phyloP scores from a whole-genome alignment of 2,888 invertebrate species.

The Mythimna loreyi region DNA sequence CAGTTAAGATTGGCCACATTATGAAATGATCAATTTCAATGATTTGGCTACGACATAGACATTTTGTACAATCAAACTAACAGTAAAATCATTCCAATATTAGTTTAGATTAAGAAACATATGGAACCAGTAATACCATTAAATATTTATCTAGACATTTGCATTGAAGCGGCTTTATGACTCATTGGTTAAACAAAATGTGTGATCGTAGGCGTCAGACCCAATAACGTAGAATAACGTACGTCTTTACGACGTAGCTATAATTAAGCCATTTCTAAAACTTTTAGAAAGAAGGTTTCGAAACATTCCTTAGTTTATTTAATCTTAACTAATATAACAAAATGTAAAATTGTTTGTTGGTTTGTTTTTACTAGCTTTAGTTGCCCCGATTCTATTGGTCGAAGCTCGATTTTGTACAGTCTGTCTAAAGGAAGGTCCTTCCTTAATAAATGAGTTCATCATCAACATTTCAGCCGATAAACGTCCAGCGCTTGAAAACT shows the following conservation, averaged over 20 bases:
- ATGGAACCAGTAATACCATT: constrained; percentile 12
- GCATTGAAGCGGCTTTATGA: constrained; percentile 34
- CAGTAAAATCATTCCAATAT: not conserved
- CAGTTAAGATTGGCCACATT: no score
- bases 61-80: not conserved
- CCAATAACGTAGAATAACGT: constrained; percentile 61
- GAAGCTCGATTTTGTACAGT: no score
- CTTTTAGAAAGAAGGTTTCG: constrained; percentile 28
- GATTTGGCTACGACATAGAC: no score
- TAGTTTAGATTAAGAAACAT: not conserved
- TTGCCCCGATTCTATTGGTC: no score
- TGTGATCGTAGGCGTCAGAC: constrained; percentile 59
- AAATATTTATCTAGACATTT: constrained; percentile 49
- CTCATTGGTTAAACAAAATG: constrained; percentile 50
- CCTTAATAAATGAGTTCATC: no score
- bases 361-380: no score
- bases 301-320: constrained; percentile 42
- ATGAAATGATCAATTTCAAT: no score
- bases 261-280: constrained; percentile 61
- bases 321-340: constrained; percentile 5
- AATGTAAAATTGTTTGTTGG: no score
- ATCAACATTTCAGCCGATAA: no score
- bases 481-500: no score
- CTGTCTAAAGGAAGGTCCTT: no score
- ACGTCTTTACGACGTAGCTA: constrained; percentile 42